phyloP scores from a whole-genome alignment of 2,888 invertebrate genomes.

The Platycheirus albimanus region DNA sequence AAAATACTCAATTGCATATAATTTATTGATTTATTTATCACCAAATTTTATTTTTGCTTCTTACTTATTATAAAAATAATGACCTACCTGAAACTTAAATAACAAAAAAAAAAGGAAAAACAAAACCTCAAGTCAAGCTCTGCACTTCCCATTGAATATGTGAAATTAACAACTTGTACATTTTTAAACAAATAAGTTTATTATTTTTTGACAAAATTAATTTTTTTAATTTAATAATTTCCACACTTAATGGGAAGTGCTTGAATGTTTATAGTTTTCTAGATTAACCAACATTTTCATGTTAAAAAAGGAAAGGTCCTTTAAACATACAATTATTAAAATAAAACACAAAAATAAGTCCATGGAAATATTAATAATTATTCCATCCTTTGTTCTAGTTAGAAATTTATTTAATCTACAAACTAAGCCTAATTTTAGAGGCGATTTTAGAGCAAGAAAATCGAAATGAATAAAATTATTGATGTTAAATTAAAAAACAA shows the following conservation, averaged over 20 bases:
- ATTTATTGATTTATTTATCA: slow-evolving; percentile 29
- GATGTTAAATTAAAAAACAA: slow-evolving; percentile 26
- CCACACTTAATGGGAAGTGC: slow-evolving; percentile 73
- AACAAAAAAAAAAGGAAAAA: not conserved
- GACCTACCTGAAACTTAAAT: not conserved
- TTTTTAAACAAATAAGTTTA: slow-evolving; percentile 39
- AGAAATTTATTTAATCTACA: slow-evolving; percentile 58
- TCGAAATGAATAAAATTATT: not conserved
- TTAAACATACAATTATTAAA: no score
- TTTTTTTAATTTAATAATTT: slow-evolving; percentile 42
- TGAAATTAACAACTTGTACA: slow-evolving; percentile 67
- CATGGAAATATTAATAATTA: slow-evolving; percentile 23
- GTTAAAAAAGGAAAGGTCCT: no score
- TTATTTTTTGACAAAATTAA: slow-evolving; percentile 37
- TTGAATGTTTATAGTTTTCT: slow-evolving; percentile 47
- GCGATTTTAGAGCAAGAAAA: slow-evolving; percentile 59
- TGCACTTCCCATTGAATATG: slow-evolving; percentile 72
- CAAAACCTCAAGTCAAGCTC: slow-evolving; percentile 54
- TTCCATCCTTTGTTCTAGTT: slow-evolving; percentile 59
- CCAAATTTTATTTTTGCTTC: slow-evolving; percentile 58
- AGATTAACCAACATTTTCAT: slow-evolving; percentile 46
- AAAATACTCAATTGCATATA: slow-evolving; percentile 59
- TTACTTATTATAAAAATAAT: slow-evolving; percentile 7
- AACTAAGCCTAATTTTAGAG: slow-evolving; percentile 76
- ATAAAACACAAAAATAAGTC: slow-evolving; percentile 18